Evolutionary conservation across 1,140 invertebrate genomes (phyloP).

Genomic region (Theocolax elegans): DNA sequence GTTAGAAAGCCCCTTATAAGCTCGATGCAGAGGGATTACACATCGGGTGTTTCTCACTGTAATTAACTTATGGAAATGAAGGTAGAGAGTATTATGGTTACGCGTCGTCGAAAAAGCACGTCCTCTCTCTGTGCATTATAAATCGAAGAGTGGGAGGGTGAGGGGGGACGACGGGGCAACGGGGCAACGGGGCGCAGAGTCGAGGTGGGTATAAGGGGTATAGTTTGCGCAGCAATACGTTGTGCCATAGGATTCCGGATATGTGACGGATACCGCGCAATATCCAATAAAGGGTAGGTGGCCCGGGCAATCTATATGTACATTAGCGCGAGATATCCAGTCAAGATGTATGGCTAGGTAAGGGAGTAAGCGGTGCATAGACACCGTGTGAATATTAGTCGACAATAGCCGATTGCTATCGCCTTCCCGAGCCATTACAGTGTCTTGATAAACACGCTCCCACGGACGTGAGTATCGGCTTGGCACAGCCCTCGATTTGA

Average conservation of each 20-base stretch:
- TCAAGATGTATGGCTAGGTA: conserved; percentile 26
- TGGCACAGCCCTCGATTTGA: neutral
- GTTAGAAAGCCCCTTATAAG: conserved; percentile 8
- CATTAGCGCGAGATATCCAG: conserved; percentile 16
- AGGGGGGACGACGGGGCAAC: no score
- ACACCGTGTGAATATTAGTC: conserved; percentile 25
- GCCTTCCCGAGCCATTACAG: conserved; percentile 15
- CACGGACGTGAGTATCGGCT: neutral
- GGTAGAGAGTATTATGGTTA: no score
- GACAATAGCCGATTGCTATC: conserved; percentile 32
- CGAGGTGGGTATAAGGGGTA: neutral
- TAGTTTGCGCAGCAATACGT: no score
- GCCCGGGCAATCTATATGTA: conserved; percentile 21
- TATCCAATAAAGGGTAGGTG: conserved; percentile 18
- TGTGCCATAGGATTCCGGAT: no score
- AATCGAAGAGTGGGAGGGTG: neutral
- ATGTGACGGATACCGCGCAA: conserved; percentile 21
- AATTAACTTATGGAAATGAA: conserved; percentile 23
- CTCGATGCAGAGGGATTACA: conserved; percentile 7
- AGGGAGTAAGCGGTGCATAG: neutral
- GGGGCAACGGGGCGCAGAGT: no score
- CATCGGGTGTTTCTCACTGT: neutral
- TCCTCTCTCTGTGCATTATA: neutral
- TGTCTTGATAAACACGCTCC: conserved; percentile 18
- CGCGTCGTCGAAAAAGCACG: neutral